Conservation (phyloP, 1,140 invertebrate genomes). For the Drosophila nasuta region DNA sequence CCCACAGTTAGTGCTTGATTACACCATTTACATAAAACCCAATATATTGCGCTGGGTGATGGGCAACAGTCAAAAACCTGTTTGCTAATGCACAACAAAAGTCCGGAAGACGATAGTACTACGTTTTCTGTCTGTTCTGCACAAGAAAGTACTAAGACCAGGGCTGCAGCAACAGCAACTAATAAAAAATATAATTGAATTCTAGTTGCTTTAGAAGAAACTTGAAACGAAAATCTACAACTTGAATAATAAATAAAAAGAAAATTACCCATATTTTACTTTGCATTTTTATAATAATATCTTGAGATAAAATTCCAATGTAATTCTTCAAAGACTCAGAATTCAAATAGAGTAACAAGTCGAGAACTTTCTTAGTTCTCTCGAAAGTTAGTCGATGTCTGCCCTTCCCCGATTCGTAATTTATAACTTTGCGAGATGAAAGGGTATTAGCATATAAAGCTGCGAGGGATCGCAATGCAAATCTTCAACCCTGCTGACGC, state of each 20-base stretch:
- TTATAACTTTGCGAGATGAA: neutral
- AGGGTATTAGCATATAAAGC: constrained; percentile 6
- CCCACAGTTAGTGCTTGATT: constrained; percentile 64
- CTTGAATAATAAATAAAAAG: too few relatives aligned
- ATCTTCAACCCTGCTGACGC: constrained; percentile 34
- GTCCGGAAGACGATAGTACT: constrained; percentile 20
- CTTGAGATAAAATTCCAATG: too few relatives aligned
- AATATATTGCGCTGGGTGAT: constrained; percentile 24
- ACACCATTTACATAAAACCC: constrained; percentile 41
- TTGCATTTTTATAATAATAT: too few relatives aligned
- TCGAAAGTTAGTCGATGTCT: neutral
- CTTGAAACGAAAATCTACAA: too few relatives aligned
- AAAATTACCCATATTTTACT: too few relatives aligned
- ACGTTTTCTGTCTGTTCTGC: constrained; percentile 21
- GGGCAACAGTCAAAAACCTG: constrained; percentile 51
- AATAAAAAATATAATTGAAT: too few relatives aligned
- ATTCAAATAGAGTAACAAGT: neutral
- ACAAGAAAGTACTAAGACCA: constrained; percentile 19
- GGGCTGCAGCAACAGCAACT: constrained; percentile 16
- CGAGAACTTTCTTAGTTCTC: neutral
- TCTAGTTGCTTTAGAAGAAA: neutral
- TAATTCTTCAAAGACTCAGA: neutral
- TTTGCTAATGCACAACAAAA: constrained; percentile 31
- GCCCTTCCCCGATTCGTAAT: neutral
- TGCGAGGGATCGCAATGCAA: constrained; percentile 12